A percentile compares a stretch with the other conserved stretches of the same genome.
phyloP scores from a whole-genome alignment of 1,140 invertebrate species.

The Bradysia coprophila region DNA sequence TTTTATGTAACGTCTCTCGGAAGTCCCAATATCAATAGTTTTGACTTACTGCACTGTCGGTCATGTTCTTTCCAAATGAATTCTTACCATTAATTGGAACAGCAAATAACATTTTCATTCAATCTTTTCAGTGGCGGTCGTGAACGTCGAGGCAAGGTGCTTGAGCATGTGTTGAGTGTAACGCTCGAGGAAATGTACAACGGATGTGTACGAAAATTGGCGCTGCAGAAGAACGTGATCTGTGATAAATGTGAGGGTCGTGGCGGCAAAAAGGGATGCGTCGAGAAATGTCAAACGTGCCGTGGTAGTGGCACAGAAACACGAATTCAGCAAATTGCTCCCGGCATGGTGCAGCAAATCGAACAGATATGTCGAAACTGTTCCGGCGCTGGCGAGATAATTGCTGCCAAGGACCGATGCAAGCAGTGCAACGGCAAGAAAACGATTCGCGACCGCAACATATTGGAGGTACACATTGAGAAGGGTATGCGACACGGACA shows the following conservation, averaged over 20 bases:
- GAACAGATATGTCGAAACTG: conserved; percentile 81
- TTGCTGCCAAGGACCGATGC: conserved; percentile 79
- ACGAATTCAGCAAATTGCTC: conserved; percentile 78
- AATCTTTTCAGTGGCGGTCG: conserved; percentile 31
- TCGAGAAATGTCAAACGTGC: conserved; percentile 75
- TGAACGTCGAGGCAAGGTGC: conserved; percentile 76
- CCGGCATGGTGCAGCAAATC: conserved; percentile 93
- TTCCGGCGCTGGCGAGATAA: conserved; percentile 69
- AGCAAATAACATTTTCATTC: no score
- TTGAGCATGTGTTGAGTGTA: conserved; percentile 84
- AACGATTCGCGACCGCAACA: conserved; percentile 80
- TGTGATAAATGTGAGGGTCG: conserved; percentile 92
- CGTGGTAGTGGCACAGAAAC: conserved; percentile 83
- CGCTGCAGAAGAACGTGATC: conserved; percentile 91
- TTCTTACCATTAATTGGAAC: not conserved
- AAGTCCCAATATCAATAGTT: not conserved
- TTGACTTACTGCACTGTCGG: not conserved
- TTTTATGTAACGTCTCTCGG: not conserved
- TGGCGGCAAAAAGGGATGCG: conserved; percentile 88
- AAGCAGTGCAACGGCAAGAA: conserved; percentile 85
- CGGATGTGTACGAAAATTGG: conserved; percentile 82
- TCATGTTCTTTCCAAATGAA: not conserved
- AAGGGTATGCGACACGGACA: conserved; percentile 96
- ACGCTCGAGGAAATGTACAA: conserved; percentile 94
- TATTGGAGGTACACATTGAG: conserved; percentile 94